Conservation (phyloP, 2,113 vertebrate genomes). For the Abramis brama region DNA sequence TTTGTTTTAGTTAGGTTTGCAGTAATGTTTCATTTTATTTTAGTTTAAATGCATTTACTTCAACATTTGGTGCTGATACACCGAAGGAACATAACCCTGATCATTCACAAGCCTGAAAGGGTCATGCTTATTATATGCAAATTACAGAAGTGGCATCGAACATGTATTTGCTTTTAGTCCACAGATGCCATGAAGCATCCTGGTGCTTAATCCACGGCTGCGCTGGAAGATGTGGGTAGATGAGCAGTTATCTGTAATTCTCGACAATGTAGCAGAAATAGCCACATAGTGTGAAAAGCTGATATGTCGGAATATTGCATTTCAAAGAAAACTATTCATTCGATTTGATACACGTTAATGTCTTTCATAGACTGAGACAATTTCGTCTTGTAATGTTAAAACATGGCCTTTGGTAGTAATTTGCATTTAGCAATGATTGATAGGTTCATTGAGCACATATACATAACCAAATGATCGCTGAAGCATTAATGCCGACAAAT, state of each 20-base stretch:
- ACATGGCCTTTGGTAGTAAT: slow-evolving; percentile 35
- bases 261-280: not conserved
- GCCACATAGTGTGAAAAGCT: slow-evolving; percentile 1
- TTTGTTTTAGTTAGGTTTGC: not conserved
- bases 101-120: slow-evolving; percentile 11
- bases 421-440: slow-evolving; percentile 25
- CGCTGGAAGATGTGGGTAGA: slow-evolving; percentile 8
- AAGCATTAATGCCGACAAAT: slow-evolving; percentile 7
- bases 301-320: not conserved
- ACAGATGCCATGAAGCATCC: not conserved
- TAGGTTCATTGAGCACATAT: slow-evolving; percentile 30
- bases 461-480: slow-evolving; percentile 28
- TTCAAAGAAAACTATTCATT: slow-evolving; percentile 20
- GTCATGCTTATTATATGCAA: slow-evolving; percentile 18
- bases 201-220: not conserved
- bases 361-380: not conserved
- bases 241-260: slow-evolving; percentile 22
- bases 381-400: not conserved
- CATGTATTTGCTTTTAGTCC: not conserved
- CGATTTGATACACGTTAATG: slow-evolving; percentile 12
- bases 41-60: not conserved
- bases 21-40: not conserved
- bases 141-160: slow-evolving; percentile 4
- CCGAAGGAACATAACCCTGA: not conserved
- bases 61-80: not conserved